These are phyloP conservation scores for Antennarius maculatus DNA, from an alignment of 2,797 vertebrate species.

Conservation along the genomic window DNA sequence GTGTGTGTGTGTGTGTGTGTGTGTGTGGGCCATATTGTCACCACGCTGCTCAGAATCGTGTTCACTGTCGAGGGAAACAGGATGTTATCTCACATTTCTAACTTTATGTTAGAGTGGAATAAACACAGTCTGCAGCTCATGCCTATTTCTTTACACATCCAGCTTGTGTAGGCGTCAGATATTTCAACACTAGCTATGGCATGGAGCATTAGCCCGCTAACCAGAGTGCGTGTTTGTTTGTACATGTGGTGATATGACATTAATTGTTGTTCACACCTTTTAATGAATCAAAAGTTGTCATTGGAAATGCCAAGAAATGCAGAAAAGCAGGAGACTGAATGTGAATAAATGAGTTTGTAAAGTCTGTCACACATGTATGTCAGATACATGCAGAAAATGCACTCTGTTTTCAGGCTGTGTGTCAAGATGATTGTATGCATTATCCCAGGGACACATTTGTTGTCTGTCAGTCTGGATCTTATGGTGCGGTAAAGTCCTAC, in stretches of 20 bases:
- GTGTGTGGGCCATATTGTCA: slow-evolving; percentile 22
- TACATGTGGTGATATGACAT: not conserved
- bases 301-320: not conserved
- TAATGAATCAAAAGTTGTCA: not conserved
- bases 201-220: too few species aligned
- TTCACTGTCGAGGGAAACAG: slow-evolving; percentile 25
- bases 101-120: not conserved
- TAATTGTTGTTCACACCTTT: not conserved
- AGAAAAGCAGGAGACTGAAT: too few species aligned
- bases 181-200: too few species aligned
- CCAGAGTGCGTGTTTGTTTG: not conserved
- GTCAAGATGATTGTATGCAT: not conserved
- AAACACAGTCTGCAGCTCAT: too few species aligned
- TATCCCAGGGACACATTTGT: not conserved
- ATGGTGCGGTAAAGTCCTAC: not conserved
- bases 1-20: too few species aligned
- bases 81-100: slow-evolving; percentile 16
- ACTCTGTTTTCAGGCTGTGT: too few species aligned
- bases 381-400: not conserved
- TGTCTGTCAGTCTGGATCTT: not conserved
- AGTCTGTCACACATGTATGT: too few species aligned
- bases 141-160: not conserved
- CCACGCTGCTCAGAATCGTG: slow-evolving; percentile 20
- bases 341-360: not conserved
- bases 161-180: not conserved